Evolutionary conservation across 1,140 invertebrate species (phyloP).

Genomic region (Penaeus indicus): DNA sequence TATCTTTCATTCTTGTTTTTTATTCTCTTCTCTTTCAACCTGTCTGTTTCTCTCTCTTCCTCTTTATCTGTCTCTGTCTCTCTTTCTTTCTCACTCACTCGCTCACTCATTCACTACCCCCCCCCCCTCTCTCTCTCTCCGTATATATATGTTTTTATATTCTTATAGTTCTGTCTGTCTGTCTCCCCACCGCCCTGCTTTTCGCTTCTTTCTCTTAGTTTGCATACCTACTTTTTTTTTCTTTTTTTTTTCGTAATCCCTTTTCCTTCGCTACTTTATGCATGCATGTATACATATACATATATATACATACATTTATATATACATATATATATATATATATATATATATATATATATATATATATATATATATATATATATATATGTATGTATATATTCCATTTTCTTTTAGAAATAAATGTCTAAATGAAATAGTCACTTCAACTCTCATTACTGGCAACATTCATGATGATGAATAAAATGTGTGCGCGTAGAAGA

Average conservation of each 20-base stretch:
- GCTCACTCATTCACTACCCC: background rate
- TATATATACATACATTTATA: background rate
- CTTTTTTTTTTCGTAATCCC: background rate
- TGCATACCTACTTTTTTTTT: background rate
- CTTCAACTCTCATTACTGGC: no score
- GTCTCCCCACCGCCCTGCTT: background rate
- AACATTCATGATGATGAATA: no score
- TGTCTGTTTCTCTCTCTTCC: background rate
- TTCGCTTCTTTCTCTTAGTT: background rate
- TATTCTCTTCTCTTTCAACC: no score
- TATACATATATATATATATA: background rate
- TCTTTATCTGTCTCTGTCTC: background rate
- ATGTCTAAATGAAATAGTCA: no score
- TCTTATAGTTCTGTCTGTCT: background rate
- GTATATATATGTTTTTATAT: background rate
- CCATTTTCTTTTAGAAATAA: no score
- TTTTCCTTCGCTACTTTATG: background rate
- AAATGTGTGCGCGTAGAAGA: no score
- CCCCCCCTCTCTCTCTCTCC: background rate
- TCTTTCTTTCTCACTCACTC: background rate
- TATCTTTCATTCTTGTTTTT: no score
- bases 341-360: background rate
- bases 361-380: background rate
- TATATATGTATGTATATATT: background rate
- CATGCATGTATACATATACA: no score